phyloP scores from a whole-genome alignment of 2,113 vertebrate species.

The Vulpes lagopus region DNA sequence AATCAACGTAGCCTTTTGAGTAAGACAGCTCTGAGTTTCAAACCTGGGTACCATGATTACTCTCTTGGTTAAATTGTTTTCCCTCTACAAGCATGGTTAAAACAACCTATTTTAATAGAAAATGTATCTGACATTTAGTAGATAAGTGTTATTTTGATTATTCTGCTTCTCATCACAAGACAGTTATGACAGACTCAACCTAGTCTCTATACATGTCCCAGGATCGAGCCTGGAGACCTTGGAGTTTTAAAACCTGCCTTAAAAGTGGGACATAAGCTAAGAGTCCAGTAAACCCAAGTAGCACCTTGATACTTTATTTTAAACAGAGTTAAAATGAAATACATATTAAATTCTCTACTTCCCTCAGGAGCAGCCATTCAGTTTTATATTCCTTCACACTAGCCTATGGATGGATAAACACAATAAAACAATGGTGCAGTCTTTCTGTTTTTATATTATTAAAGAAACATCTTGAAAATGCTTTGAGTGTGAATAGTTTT shows the following conservation, averaged over 20 bases:
- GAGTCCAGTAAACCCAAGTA: neutral
- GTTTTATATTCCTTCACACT: neutral
- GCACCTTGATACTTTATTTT: conserved; percentile 8
- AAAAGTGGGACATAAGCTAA: neutral
- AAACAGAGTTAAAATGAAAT: conserved; percentile 52
- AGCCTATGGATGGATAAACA: neutral
- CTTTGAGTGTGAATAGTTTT: neutral
- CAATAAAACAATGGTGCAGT: neutral
- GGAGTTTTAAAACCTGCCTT: conserved; percentile 25
- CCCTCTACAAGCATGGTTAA: neutral
- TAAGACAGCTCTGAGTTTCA: neutral
- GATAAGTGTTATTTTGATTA: conserved; percentile 27
- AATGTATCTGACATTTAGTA: neutral
- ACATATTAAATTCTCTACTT: neutral
- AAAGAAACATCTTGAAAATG: conserved; percentile 29
- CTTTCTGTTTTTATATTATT: neutral
- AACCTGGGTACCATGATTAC: neutral
- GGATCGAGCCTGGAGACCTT: neutral
- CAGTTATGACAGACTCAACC: neutral
- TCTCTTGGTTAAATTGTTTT: neutral
- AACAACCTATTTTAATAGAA: conserved; percentile 34
- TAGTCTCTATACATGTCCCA: neutral
- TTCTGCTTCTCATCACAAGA: neutral
- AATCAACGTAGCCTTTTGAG: neutral
- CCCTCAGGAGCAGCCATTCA: neutral